Base-by-base conservation (phyloP, 35 echinoderm and acorn worm species). In the Apostichopus californicus region DNA sequence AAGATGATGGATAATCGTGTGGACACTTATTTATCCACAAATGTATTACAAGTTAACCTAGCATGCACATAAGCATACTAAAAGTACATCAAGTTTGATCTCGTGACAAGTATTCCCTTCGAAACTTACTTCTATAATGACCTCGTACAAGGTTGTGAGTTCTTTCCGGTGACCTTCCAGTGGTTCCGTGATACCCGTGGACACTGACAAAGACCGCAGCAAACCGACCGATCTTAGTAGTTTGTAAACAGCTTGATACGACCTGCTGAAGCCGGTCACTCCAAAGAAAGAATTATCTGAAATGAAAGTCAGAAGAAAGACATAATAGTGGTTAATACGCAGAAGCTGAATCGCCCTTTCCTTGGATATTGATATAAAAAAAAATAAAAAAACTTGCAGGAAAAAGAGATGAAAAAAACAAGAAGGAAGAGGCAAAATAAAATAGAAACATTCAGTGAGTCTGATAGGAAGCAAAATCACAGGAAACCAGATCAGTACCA, bases 211-310 rank as follows among this genome's bases (percentile, higher is more conserved):
- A 63, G 81, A 85, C 9, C 24, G 28, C 57, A 85, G 58, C 9
- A 85, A 21, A 8, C 4, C n/a, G 23, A 85, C 54, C 15, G 81
- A 85, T 15, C 24, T 15, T 4, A 85, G 81, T 59, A 58, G 81
- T 59, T 85, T 85, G 81, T 85, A 85, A 9, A 59, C 24, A 20
- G 81, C 81, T 85, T 85, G 81, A 59, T 85, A 85, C 20, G 81
- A 55, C 14, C 54, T 57, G 4, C 54, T 85, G 23, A 85, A 85
- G 18, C 81, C 81, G 58, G 81, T 85, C 0, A 85, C 81, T 13
- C 81, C 81, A 85, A 85, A 85, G 57, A 85, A 85, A 58, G 81
- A 85, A 8, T 59, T 59, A 85, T 58, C 81, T 85, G 81, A 13
- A 25, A 60, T n/a, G 57, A 22, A 61, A 61, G 12, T 61, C 6